phyloP scores from a whole-genome alignment of 2,797 vertebrate species.

The Squalus acanthias region DNA sequence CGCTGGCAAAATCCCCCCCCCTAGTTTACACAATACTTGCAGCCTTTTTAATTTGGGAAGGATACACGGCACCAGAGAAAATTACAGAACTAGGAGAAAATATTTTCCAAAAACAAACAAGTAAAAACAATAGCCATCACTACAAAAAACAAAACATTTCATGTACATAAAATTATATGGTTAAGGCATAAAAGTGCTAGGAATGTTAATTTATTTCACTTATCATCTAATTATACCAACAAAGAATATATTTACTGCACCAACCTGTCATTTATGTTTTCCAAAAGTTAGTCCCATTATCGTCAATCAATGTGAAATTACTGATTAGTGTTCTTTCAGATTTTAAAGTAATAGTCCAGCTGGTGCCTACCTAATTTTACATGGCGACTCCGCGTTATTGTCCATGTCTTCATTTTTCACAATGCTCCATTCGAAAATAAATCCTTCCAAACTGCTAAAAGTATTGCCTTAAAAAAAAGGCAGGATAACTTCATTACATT shows the following conservation, averaged over 20 bases:
- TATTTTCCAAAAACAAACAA: background rate
- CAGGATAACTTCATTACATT: background rate
- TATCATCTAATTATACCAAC: background rate
- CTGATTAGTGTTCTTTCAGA: background rate
- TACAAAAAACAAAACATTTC: background rate
- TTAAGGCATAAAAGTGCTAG: background rate
- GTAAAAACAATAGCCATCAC: background rate
- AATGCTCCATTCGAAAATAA: slow-evolving; percentile 57
- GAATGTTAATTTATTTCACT: background rate
- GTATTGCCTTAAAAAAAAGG: slow-evolving; percentile 53
- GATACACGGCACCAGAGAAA: background rate
- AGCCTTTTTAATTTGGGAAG: background rate
- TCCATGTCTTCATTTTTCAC: slow-evolving; percentile 49
- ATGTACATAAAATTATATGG: background rate
- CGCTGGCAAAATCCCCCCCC: no score
- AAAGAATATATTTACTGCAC: background rate
- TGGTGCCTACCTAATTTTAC: slow-evolving; percentile 53
- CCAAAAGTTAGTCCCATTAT: background rate
- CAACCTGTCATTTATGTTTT: background rate
- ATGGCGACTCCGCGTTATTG: slow-evolving; percentile 46
- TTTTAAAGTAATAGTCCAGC: background rate
- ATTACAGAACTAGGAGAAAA: background rate
- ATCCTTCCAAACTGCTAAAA: slow-evolving; percentile 60
- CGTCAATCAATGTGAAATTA: background rate
- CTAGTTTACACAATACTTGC: background rate